These are phyloP conservation scores for Ophion ellenae DNA, from an alignment of 2,888 invertebrate species.

Conservation along the genomic window DNA sequence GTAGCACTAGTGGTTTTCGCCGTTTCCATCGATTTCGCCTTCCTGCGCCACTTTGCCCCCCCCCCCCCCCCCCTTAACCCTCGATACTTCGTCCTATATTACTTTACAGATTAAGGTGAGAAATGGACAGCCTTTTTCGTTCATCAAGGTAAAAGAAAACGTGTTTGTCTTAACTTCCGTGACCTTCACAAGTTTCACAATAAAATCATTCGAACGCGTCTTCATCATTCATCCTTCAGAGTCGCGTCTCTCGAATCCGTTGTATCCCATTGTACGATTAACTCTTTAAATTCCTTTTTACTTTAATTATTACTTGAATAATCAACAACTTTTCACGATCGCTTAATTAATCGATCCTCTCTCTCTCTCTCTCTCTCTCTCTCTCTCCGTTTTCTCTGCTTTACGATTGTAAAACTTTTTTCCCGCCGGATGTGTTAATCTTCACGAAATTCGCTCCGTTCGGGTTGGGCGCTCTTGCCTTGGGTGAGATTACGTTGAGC, in stretches of 20 bases:
- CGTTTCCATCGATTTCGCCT: not conserved
- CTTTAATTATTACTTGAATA: conserved; percentile 74
- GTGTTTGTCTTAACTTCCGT: conserved; percentile 59
- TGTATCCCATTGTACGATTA: not conserved
- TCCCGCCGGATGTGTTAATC: conserved; percentile 34
- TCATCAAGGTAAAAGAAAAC: conserved; percentile 64
- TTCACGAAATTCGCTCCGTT: conserved; percentile 2
- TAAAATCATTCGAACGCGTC: conserved; percentile 60
- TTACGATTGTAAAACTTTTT: conserved; percentile 59
- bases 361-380: conserved; percentile 1
- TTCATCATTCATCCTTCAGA: conserved; percentile 50
- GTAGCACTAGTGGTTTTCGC: conserved; percentile 74
- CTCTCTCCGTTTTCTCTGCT: not conserved
- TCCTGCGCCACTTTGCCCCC: not conserved
- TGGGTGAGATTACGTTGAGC: conserved; percentile 73
- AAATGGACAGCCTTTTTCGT: conserved; percentile 72
- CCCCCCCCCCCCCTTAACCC: conserved; percentile 16
- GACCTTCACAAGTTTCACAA: conserved; percentile 11
- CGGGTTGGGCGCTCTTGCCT: conserved; percentile 43
- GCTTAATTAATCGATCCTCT: conserved; percentile 61
- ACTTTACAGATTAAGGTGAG: conserved; percentile 75
- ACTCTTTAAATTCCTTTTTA: conserved; percentile 66
- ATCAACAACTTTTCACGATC: conserved; percentile 72
- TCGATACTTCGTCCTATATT: conserved; percentile 64
- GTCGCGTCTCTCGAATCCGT: conserved; percentile 66